Percentiles rank a stretch among this genome's conserved stretches.
phyloP scores from a whole-genome alignment of 2,113 vertebrate genomes.

The Columbina picui region DNA sequence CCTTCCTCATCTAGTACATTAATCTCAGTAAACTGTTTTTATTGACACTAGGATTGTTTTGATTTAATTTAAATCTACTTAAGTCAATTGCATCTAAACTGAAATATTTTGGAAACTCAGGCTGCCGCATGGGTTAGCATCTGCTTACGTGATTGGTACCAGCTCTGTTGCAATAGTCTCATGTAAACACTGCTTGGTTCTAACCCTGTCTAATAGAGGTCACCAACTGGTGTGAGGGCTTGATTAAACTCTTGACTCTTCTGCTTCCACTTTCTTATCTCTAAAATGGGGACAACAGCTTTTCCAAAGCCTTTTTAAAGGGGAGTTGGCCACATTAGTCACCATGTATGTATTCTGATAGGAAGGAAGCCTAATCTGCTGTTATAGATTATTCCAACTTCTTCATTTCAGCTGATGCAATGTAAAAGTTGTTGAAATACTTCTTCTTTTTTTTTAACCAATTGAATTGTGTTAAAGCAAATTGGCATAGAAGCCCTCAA shows the following conservation, averaged over 20 bases:
- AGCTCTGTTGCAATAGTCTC: conserved; percentile 18
- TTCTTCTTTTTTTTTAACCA: not conserved
- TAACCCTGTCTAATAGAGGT: not conserved
- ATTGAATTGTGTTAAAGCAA: not conserved
- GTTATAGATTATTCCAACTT: conserved; percentile 3
- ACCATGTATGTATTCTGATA: conserved; percentile 53
- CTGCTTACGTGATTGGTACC: not conserved
- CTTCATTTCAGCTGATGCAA: conserved; percentile 37
- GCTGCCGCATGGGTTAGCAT: not conserved
- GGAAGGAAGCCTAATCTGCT: conserved; percentile 37
- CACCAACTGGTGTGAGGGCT: conserved; percentile 34
- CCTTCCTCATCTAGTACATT: not conserved
- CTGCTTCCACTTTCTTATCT: conserved; percentile 66
- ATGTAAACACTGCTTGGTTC: conserved; percentile 9
- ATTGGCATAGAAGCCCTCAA: not conserved
- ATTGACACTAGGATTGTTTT: conserved; percentile 1
- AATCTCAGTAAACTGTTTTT: not conserved
- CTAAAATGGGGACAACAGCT: conserved; percentile 32
- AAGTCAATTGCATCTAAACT: not conserved
- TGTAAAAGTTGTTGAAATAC: not conserved
- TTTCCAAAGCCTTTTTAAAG: not conserved
- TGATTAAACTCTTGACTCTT: conserved; percentile 61
- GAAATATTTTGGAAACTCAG: conserved; percentile 31
- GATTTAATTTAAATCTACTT: not conserved
- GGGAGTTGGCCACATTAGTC: conserved; percentile 39